These are phyloP conservation scores for Meliscaeva auricollis DNA, from an alignment of 2,888 invertebrate genomes.

Conservation along the genomic window DNA sequence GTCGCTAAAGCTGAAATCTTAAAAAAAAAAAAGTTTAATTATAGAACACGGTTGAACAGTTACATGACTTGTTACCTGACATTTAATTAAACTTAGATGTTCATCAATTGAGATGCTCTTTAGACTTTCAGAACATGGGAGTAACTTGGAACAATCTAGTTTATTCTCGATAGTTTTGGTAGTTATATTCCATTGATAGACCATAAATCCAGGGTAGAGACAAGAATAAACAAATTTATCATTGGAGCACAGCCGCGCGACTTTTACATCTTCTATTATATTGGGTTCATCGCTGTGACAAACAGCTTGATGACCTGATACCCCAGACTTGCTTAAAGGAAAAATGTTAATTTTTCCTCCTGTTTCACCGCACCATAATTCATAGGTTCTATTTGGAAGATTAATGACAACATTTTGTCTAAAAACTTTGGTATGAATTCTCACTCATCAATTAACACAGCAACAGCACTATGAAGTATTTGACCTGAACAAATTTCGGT, in stretches of 20 bases:
- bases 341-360: conserved; percentile 92
- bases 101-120: conserved; percentile 96
- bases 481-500: conserved; percentile 90
- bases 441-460: conserved; percentile 84
- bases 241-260: conserved; percentile 88
- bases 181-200: conserved; percentile 93
- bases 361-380: conserved; percentile 95
- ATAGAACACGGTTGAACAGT: too few relatives aligned
- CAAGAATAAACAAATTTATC: conserved; percentile 90
- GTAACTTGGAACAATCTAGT: conserved; percentile 95
- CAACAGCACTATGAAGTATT: conserved; percentile 88
- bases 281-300: conserved; percentile 86
- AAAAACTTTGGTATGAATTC: conserved; percentile 55
- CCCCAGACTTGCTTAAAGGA: conserved; percentile 88
- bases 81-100: conserved; percentile 90
- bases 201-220: conserved; percentile 93
- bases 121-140: conserved; percentile 95
- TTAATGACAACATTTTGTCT: neutral
- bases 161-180: conserved; percentile 89
- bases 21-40: too few relatives aligned
- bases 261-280: conserved; percentile 85
- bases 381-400: conserved; percentile 85
- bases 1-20: conserved; percentile 86
- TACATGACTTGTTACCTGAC: conserved; percentile 89
- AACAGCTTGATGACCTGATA: conserved; percentile 89